Base-by-base conservation (phyloP, 2,113 vertebrate species). In the Cercocebus atys region DNA sequence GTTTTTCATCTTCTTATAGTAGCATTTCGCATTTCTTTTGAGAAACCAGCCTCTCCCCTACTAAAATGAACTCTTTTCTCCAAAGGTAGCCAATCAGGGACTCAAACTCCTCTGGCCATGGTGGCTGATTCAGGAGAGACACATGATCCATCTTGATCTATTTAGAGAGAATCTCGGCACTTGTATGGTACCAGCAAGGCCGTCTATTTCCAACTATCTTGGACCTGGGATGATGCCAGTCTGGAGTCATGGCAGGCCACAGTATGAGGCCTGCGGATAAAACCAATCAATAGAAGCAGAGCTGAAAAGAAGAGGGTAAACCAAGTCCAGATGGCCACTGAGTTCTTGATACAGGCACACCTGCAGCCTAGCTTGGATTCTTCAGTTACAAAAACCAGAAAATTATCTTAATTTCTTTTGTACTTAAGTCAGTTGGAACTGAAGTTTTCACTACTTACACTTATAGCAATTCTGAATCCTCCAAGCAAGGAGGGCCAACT, bases 111-210 rank as follows among this genome's bases (percentile, higher is more conserved):
- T 2, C 70, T 75, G 23, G 14, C 18, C 13, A 1, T 2, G 22
- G 59, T 18, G 14, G 23, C 20, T 1, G 3, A 94, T 84, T 30
- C 38, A 66, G 70, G 40, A 83, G 50, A 70, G 68, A 18, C 22
- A 9, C 4, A 0, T 17, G 66, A 8, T 10, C 22, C 3, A 8
- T 0, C 0, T 0, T 7, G n/a, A 1, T 80, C 5, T 61, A 0
- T 55, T 95, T 3, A 2, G 18, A 68, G 43, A 27, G n/a, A 38
- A 16, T 84, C 27, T 64, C 6, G 50, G 61, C 32, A 40, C 55
- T 66, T 72, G 6, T 52, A 27, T 40, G 10, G 43, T 45, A 13
- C 38, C 5, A 85, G 22, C 23, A 22, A 45, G 35, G 20, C 6
- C 50, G 4, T 38, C 22, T 23, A 3, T 72, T 85, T 93, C 20